phyloP scores from a whole-genome alignment of 2,113 vertebrate genomes.

The Pterocles gutturalis region DNA sequence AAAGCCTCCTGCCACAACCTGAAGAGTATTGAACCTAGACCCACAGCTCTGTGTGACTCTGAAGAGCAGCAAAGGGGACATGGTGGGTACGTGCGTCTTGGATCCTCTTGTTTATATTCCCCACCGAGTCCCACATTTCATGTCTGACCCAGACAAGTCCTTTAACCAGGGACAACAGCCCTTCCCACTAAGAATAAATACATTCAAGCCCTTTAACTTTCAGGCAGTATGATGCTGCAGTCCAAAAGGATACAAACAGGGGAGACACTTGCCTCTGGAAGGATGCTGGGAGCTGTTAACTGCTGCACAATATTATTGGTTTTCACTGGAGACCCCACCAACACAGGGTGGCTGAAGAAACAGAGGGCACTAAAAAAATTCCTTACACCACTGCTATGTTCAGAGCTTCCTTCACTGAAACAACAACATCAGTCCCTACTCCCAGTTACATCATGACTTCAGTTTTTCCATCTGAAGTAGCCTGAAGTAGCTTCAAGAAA shows the following conservation, averaged over 20 bases:
- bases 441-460: conserved; percentile 2
- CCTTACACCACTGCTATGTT: neutral
- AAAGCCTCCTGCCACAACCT: neutral
- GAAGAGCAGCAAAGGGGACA: neutral
- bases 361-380: neutral
- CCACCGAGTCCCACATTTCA: neutral
- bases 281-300: neutral
- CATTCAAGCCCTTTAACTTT: neutral
- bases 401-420: neutral
- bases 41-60: neutral
- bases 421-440: neutral
- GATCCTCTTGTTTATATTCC: neutral
- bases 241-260: neutral
- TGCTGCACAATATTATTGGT: neutral
- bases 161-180: neutral
- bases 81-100: no score
- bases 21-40: neutral
- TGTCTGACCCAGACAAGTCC: neutral
- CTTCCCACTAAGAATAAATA: neutral
- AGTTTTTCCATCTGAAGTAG: conserved; percentile 41
- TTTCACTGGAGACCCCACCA: neutral
- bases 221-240: neutral
- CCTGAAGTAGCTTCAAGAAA: conserved; percentile 26
- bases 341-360: neutral
- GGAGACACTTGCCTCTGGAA: neutral